A percentile compares a stretch with the other conserved stretches of the same genome.
These are phyloP conservation scores for Hippopotamyrus pictus DNA, from an alignment of 2,797 vertebrate genomes.

Conservation along the genomic window DNA sequence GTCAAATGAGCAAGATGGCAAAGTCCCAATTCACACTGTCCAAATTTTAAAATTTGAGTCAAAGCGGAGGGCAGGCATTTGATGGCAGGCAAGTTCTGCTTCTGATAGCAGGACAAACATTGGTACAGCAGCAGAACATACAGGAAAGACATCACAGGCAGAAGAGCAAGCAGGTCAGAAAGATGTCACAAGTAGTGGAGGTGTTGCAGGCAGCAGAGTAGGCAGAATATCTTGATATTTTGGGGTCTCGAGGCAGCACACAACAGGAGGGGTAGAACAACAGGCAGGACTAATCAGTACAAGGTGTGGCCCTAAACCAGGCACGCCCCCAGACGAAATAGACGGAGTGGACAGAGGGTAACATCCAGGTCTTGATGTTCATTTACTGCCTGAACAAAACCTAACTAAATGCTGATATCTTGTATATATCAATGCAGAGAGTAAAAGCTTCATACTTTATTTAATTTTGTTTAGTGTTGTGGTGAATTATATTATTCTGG, in stretches of 20 bases:
- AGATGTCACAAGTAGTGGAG: background rate
- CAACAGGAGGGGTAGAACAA: background rate
- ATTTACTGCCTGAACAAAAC: background rate
- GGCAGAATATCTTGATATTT: background rate
- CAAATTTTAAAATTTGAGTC: background rate
- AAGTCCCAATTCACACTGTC: background rate
- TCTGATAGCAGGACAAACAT: background rate
- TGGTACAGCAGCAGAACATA: background rate
- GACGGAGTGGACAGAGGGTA: background rate
- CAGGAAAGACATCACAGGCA: background rate
- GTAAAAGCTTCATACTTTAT: background rate
- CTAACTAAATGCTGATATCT: background rate
- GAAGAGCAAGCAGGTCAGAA: background rate
- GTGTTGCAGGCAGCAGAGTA: background rate
- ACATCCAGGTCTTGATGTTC: background rate
- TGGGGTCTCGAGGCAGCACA: background rate
- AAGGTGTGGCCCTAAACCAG: background rate
- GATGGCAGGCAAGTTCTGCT: background rate
- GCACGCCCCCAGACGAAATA: background rate
- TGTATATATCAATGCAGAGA: background rate
- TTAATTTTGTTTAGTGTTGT: background rate
- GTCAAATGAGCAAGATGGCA: background rate
- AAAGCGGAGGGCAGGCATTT: background rate
- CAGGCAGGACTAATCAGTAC: background rate
- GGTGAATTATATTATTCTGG: background rate